Percentiles rank a stretch among this genome's conserved stretches.
phyloP scores from a whole-genome alignment of 1,140 invertebrate species.

The Apis dorsata region DNA sequence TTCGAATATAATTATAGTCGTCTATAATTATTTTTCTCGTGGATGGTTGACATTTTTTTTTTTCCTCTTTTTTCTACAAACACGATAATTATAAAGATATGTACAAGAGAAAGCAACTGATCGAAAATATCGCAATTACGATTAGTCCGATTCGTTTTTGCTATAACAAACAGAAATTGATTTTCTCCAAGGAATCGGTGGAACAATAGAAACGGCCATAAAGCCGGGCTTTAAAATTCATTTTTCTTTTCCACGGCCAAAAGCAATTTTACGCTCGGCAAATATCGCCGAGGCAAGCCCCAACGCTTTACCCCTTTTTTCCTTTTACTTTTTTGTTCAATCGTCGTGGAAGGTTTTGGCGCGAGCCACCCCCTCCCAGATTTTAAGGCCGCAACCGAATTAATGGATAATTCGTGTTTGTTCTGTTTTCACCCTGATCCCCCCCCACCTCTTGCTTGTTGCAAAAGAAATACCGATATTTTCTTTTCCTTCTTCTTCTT shows the following conservation, averaged over 20 bases:
- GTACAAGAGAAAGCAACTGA: too few species aligned
- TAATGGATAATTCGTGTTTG: constrained; percentile 35
- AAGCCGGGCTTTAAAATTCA: constrained; percentile 7
- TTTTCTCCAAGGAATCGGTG: background rate
- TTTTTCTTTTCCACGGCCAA: constrained; percentile 3
- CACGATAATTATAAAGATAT: too few species aligned
- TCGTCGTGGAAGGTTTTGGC: background rate
- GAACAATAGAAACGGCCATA: background rate
- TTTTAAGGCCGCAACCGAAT: constrained; percentile 8
- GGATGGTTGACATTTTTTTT: too few species aligned
- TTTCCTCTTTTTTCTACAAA: too few species aligned
- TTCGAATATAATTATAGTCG: too few species aligned
- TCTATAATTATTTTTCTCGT: too few species aligned
- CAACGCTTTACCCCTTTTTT: background rate
- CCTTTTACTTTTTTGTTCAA: background rate
- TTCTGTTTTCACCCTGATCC: background rate
- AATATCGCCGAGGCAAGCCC: background rate
- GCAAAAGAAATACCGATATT: constrained; percentile 1
- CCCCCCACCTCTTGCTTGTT: constrained; percentile 10
- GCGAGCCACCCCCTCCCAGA: background rate
- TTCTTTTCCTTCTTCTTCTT: background rate
- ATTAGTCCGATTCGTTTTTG: background rate
- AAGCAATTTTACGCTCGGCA: constrained; percentile 20
- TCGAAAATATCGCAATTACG: background rate
- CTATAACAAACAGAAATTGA: background rate